Conservation (phyloP, 2,113 vertebrate species). For the Aldabrachelys gigantea region DNA sequence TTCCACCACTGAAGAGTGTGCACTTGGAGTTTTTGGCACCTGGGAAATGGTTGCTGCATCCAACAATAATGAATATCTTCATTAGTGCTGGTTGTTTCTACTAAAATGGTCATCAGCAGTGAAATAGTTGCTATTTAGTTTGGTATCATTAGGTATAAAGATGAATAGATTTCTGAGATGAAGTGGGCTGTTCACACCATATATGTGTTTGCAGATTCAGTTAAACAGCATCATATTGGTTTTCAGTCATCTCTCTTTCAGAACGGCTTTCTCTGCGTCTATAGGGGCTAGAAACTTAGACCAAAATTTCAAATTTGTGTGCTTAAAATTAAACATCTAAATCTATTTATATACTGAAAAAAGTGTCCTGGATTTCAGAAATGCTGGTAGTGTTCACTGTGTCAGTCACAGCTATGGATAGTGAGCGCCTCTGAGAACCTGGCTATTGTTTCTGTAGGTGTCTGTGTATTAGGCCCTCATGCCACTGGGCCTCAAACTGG, state of each 20-base stretch:
- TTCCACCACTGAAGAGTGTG: rapidly evolving
- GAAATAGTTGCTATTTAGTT: not conserved
- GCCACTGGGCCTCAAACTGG: not conserved
- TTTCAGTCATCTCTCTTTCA: not conserved
- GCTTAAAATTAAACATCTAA: not conserved
- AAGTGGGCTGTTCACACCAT: not conserved
- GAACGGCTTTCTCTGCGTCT: not conserved
- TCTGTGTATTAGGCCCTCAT: not conserved
- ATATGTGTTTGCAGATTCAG: not conserved
- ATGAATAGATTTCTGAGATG: not conserved
- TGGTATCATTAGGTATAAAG: not conserved
- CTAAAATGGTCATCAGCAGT: not conserved
- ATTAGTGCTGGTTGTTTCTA: not conserved
- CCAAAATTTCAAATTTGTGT: not conserved
- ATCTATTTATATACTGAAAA: not conserved
- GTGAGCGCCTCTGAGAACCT: not conserved
- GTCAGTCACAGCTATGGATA: not conserved
- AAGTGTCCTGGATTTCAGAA: not conserved
- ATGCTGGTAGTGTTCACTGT: too few relatives aligned
- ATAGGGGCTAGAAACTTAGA: not conserved
- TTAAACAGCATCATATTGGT: not conserved
- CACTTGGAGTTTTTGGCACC: not conserved
- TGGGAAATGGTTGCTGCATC: rapidly evolving
- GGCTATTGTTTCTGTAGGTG: not conserved
- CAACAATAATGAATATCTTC: not conserved